Evolutionary conservation across 2,113 vertebrate genomes (phyloP), one percentile per base, ranked within the genome.

Genomic region (Numenius arquata): DNA sequence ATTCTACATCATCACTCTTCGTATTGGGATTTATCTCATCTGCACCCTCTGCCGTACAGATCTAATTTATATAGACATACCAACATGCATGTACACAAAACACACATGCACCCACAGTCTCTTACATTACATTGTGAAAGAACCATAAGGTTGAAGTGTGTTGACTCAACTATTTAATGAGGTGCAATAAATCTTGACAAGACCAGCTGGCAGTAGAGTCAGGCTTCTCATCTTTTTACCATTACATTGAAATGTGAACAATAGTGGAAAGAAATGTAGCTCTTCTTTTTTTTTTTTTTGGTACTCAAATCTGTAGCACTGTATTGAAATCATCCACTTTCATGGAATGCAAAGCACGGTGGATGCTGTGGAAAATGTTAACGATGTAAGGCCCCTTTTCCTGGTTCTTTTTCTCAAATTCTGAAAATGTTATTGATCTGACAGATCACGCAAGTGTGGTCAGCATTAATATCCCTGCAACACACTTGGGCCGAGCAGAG

Each of bases 131-230:
- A 9, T 9, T 77, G 68, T 88, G 34, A 27, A 90, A 66, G 91
- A 74, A 52, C 77, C 68, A 41, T 53, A 15, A 80, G 72, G 70
- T 93, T 94, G 76, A 34, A 89, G 92, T 7, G 5, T 95, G 59
- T 62, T 88, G 94, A 93, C 73, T 96, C 95, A 93, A 84, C 84
- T 94, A 4, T 90, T 95, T 97, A 95, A 97, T 50, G 91, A 97
- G 97, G 96, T 97, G 89, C 92, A 79, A 89, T 93, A 90, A 45
- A 91, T 94, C 95, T 97, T 97, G 93, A 96, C 79, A 93, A 95
- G 96, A 95, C 94, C 97, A 96, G 94, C 94, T 94, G 93, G 93
- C 80, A 91, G 45, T 12, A 5, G 5, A 58, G 27, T 78, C 63
- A 8, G 20, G 55, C 66, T 83, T 93, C 93, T 97, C 88, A 71